These are phyloP conservation scores for Cephus nigrinus DNA, from an alignment of 2,888 invertebrate genomes.

Conservation along the genomic window DNA sequence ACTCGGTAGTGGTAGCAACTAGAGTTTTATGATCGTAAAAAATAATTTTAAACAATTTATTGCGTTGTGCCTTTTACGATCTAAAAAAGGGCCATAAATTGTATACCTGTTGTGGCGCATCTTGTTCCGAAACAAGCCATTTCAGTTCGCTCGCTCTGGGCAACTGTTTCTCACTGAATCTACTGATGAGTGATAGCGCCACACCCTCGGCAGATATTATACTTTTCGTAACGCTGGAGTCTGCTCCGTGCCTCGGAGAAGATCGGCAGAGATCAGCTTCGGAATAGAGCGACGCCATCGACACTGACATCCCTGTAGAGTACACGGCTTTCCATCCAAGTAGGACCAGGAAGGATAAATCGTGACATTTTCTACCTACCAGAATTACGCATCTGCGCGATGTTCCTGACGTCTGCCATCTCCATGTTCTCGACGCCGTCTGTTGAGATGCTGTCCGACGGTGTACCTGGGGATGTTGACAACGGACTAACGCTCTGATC, in stretches of 20 bases:
- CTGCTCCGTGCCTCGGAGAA: constrained; percentile 63
- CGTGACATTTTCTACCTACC: constrained; percentile 30
- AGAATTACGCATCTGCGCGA: constrained; percentile 60
- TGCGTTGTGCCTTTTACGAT: not conserved
- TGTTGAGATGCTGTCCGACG: constrained; percentile 67
- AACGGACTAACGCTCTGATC: constrained; percentile 69
- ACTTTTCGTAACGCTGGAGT: constrained; percentile 64
- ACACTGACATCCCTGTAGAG: constrained; percentile 69
- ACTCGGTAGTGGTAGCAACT: constrained; percentile 80
- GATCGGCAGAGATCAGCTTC: constrained; percentile 68
- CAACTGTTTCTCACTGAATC: constrained; percentile 80
- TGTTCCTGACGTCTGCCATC: constrained; percentile 67
- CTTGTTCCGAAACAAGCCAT: constrained; percentile 83
- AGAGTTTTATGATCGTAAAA: constrained; percentile 17
- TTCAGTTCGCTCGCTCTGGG: constrained; percentile 82
- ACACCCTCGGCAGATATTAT: constrained; percentile 81
- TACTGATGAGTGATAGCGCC: constrained; percentile 79
- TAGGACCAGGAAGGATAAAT: not conserved
- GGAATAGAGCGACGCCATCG: constrained; percentile 75
- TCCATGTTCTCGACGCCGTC: constrained; percentile 70
- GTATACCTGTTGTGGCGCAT: constrained; percentile 76
- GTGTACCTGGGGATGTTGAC: constrained; percentile 67
- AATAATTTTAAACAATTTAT: constrained; percentile 14
- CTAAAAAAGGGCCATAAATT: not conserved
- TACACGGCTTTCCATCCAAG: not conserved